Evolutionary conservation across 2,797 vertebrate species (phyloP).

Genomic region (Lophotriccus pileatus): DNA sequence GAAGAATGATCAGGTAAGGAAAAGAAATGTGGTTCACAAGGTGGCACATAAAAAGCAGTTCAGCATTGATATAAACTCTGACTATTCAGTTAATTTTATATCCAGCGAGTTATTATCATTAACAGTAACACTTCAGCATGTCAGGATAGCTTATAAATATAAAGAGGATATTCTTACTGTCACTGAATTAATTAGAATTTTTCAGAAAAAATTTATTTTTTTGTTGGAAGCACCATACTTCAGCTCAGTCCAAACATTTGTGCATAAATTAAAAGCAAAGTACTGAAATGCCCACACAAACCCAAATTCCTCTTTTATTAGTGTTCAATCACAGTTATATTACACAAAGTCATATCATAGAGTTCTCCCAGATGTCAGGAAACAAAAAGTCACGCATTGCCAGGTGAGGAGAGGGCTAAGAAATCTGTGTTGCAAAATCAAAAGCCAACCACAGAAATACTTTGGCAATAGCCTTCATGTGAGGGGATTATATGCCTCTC

Average conservation of each 20-base stretch:
- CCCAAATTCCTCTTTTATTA: slow-evolving; percentile 1
- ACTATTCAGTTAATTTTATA: neutral
- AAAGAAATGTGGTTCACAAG: neutral
- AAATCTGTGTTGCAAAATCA: neutral
- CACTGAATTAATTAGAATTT: neutral
- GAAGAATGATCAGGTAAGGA: neutral
- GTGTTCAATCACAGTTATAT: neutral
- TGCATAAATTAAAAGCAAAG: neutral
- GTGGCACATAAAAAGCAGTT: neutral
- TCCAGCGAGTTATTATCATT: neutral
- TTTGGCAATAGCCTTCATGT: neutral
- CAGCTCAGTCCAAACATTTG: neutral
- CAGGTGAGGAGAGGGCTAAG: neutral
- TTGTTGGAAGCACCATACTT: neutral
- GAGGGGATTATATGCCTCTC: neutral
- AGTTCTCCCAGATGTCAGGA: neutral
- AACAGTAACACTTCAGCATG: neutral
- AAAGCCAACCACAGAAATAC: slow-evolving; percentile 10
- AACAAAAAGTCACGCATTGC: neutral
- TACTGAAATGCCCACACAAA: neutral
- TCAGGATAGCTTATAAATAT: neutral
- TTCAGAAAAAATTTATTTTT: neutral
- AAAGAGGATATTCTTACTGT: neutral
- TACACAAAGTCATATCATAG: neutral
- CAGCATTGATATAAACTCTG: neutral